Percentiles rank a stretch among this genome's conserved stretches.
phyloP scores from a whole-genome alignment of 2,797 vertebrate species.

The Oryzias dopingdopingensis region DNA sequence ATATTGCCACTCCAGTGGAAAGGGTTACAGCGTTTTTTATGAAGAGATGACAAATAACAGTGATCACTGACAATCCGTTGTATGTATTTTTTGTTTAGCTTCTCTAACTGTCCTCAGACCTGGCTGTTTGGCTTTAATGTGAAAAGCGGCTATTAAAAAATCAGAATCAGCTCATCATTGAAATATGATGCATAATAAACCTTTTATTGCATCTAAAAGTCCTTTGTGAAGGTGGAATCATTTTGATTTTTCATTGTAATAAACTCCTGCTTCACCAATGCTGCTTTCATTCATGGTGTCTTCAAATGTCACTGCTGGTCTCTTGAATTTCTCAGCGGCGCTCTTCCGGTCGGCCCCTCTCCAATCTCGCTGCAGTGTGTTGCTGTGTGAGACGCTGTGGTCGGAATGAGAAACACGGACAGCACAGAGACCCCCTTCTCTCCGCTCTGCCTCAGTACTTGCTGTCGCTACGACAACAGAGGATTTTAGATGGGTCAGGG shows the following conservation, averaged over 20 bases:
- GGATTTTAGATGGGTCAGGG: conserved; percentile 48
- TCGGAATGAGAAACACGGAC: conserved; percentile 70
- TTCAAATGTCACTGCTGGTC: conserved; percentile 25
- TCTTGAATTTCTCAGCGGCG: conserved; percentile 18
- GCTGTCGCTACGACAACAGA: conserved; percentile 70
- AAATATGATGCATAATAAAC: conserved; percentile 11
- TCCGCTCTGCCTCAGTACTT: conserved; percentile 52
- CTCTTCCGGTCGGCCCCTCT: conserved; percentile 33
- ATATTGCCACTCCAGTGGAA: conserved; percentile 19
- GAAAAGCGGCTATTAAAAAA: conserved; percentile 57
- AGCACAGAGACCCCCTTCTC: conserved; percentile 76
- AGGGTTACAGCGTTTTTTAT: conserved; percentile 18
- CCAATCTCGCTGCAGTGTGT: conserved; percentile 39
- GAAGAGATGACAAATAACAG: conserved; percentile 18
- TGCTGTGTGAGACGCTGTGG: conserved; percentile 54
- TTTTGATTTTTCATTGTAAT: no score
- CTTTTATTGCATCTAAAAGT: neutral
- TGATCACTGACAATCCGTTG: conserved; percentile 24
- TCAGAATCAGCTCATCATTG: conserved; percentile 22
- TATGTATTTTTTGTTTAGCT: conserved; percentile 31
- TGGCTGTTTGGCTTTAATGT: conserved; percentile 35
- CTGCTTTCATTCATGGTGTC: conserved; percentile 26
- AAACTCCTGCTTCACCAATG: neutral
- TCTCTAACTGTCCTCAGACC: conserved; percentile 26
- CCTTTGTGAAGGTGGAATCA: neutral